Percentiles rank a stretch among this genome's conserved stretches.
Evolutionary conservation across 1,140 invertebrate species (phyloP).

Genomic region (Medauroidea extradentata): DNA sequence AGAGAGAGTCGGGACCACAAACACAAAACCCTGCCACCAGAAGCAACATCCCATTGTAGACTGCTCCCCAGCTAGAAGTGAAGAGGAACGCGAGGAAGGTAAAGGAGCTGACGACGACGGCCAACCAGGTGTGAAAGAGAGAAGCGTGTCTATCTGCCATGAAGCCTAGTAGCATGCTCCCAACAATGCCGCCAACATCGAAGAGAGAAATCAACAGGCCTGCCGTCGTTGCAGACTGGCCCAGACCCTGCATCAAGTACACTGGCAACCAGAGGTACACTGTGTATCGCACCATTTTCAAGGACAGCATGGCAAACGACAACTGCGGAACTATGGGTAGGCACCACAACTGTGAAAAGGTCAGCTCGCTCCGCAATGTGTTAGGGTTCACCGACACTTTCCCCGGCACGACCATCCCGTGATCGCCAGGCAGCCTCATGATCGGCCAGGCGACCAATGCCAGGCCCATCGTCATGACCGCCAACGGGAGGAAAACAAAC

Average conservation of each 20-base stretch:
- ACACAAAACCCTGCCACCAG: constrained; percentile 48
- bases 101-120: constrained; percentile 38
- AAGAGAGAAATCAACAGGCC: constrained; percentile 50
- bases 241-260: constrained; percentile 46
- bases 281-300: constrained; percentile 51
- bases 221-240: constrained; percentile 44
- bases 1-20: constrained; percentile 50
- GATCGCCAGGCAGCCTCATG: constrained; percentile 40
- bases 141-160: constrained; percentile 40
- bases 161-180: constrained; percentile 45
- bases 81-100: constrained; percentile 43
- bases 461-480: constrained; percentile 40
- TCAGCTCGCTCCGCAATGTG: background rate
- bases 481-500: constrained; percentile 40
- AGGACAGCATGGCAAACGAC: constrained; percentile 46
- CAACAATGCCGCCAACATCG: constrained; percentile 50
- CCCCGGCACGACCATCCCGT: constrained; percentile 38
- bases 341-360: constrained; percentile 27
- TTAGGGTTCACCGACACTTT: constrained; percentile 27
- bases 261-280: constrained; percentile 54
- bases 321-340: constrained; percentile 46
- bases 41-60: constrained; percentile 45
- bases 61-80: constrained; percentile 43
- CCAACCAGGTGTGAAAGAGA: constrained; percentile 43
- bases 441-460: constrained; percentile 40